These are phyloP conservation scores for Catamblyrhynchus diadema DNA, from an alignment of 2,797 vertebrate species.

Conservation along the genomic window DNA sequence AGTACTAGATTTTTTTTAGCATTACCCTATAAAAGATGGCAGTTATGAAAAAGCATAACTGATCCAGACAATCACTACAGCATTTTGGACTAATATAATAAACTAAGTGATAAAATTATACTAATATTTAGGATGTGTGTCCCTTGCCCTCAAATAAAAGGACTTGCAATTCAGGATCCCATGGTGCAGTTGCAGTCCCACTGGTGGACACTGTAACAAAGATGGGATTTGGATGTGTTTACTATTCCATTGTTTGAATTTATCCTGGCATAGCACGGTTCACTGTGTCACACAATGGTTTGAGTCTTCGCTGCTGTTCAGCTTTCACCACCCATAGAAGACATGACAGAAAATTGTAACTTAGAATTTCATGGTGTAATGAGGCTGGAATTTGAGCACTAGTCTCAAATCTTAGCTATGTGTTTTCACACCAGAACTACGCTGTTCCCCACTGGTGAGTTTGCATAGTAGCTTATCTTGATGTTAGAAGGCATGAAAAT, in stretches of 20 bases:
- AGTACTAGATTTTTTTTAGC: not conserved
- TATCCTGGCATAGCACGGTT: not conserved
- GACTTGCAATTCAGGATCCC: not conserved
- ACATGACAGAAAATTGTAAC: not conserved
- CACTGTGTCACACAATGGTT: not conserved
- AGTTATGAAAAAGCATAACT: not conserved
- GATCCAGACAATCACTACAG: not conserved
- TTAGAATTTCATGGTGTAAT: not conserved
- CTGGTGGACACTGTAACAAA: not conserved
- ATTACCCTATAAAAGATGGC: not conserved
- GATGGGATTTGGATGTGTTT: not conserved
- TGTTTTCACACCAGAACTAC: not conserved
- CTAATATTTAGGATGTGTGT: not conserved
- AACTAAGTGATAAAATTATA: not conserved
- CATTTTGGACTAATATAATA: not conserved
- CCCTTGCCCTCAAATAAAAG: not conserved
- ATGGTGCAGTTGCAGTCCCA: not conserved
- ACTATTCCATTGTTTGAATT: not conserved
- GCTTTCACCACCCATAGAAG: not conserved
- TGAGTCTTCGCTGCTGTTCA: not conserved
- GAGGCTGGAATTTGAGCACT: not conserved
- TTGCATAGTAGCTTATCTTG: not conserved
- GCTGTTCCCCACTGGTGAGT: not conserved
- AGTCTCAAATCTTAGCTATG: not conserved
- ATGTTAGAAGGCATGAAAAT: not conserved